These are phyloP conservation scores for Xyliphius kryptos DNA, from an alignment of 2,113 vertebrate genomes.

Conservation along the genomic window DNA sequence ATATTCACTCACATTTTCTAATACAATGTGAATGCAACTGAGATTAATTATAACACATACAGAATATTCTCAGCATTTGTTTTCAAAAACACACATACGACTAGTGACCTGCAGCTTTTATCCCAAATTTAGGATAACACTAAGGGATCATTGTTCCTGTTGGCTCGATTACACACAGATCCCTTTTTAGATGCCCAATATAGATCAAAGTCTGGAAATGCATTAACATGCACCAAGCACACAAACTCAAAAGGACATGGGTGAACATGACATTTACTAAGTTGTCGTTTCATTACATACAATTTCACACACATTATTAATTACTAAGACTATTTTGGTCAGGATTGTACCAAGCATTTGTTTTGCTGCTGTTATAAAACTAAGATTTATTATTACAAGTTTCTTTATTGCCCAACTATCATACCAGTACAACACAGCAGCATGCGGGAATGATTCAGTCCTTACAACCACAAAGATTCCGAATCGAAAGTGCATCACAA, in stretches of 20 bases:
- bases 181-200: background rate
- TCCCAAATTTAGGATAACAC: too few relatives aligned
- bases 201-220: background rate
- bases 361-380: background rate
- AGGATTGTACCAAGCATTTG: too few relatives aligned
- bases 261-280: background rate
- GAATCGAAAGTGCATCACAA: slow-evolving; percentile 6
- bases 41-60: slow-evolving; percentile 1
- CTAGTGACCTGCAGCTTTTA: too few relatives aligned
- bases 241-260: background rate
- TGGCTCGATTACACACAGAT: background rate
- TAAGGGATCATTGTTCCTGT: too few relatives aligned
- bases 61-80: background rate
- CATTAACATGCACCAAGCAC: background rate
- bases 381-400: background rate
- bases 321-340: too few relatives aligned
- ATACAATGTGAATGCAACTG: slow-evolving; percentile 2
- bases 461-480: slow-evolving; percentile 1
- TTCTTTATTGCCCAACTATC: background rate
- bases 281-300: too few relatives aligned
- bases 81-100: too few relatives aligned
- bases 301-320: too few relatives aligned
- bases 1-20: background rate
- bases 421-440: slow-evolving; percentile 13
- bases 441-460: slow-evolving; percentile 11